Conservation (phyloP, 2,888 invertebrate species). For the Mesoligia furuncula region DNA sequence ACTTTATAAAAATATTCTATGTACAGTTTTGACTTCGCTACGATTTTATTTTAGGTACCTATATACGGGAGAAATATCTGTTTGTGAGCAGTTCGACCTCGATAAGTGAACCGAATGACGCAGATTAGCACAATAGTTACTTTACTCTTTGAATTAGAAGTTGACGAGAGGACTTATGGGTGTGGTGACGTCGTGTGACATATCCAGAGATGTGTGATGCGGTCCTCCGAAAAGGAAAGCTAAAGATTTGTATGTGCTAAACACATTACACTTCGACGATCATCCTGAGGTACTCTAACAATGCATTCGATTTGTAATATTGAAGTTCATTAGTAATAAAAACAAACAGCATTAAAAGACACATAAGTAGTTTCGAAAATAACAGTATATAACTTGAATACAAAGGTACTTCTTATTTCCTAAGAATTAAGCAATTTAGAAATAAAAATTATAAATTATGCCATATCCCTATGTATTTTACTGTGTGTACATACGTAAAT, state of each 20-base stretch:
- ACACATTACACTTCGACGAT: background rate
- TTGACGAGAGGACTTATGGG: constrained; percentile 7
- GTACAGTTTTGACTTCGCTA: background rate
- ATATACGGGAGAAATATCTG: constrained; percentile 22
- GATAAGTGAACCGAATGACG: constrained; percentile 36
- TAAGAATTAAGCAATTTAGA: too few relatives aligned
- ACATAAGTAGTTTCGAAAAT: background rate
- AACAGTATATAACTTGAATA: too few relatives aligned
- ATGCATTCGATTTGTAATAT: background rate
- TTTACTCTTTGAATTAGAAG: too few relatives aligned
- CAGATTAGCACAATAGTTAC: constrained; percentile 26
- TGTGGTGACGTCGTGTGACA: background rate
- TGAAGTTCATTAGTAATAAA: background rate
- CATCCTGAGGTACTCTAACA: background rate
- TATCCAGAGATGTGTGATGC: background rate
- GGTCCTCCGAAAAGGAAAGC: constrained; percentile 1
- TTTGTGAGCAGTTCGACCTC: constrained; percentile 32
- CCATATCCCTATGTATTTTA: background rate
- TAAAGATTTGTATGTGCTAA: background rate
- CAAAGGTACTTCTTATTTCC: too few relatives aligned
- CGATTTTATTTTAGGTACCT: background rate
- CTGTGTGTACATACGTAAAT: background rate
- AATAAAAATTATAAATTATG: too few relatives aligned
- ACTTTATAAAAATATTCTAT: background rate
- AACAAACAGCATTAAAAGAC: background rate